phyloP scores from a whole-genome alignment of 1,140 invertebrate genomes.

The Hirudo medicinalis region DNA sequence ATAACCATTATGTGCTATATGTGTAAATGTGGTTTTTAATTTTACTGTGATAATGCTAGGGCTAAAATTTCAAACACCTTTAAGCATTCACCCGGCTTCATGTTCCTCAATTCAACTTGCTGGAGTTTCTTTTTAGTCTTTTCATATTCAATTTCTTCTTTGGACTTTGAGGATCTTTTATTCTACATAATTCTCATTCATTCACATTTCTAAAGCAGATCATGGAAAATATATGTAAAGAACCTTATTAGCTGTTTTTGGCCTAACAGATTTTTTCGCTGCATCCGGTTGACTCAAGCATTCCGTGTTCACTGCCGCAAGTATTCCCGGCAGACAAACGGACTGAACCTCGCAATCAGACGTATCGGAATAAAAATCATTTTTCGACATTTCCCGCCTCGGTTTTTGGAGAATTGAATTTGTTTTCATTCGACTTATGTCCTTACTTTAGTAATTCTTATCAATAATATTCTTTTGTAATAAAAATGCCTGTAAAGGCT shows the following conservation, averaged over 20 bases:
- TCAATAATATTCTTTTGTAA: too few relatives aligned
- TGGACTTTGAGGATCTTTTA: background rate
- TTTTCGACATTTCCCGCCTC: slow-evolving; percentile 1
- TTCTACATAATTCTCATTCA: background rate
- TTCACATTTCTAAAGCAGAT: background rate
- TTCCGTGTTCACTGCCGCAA: background rate
- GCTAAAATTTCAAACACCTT: background rate
- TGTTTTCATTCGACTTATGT: background rate
- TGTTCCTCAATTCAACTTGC: slow-evolving; percentile 3
- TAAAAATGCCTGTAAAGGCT: too few relatives aligned
- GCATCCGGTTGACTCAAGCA: background rate
- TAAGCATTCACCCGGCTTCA: slow-evolving; percentile 4
- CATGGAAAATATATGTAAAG: too few relatives aligned
- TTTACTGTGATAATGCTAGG: background rate
- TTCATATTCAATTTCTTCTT: slow-evolving; percentile 11
- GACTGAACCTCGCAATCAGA: background rate
- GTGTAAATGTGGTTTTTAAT: background rate
- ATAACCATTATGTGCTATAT: background rate
- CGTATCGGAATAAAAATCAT: slow-evolving; percentile 11
- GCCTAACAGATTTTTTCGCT: background rate
- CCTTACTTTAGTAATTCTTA: too few relatives aligned
- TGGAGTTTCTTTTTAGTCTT: slow-evolving; percentile 10
- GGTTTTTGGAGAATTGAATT: background rate
- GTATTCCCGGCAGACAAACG: background rate
- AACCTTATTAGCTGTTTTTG: background rate